Evolutionary conservation across 2,797 vertebrate genomes (phyloP), one percentile per base, ranked within the genome.

Genomic region (Gouania willdenowi): DNA sequence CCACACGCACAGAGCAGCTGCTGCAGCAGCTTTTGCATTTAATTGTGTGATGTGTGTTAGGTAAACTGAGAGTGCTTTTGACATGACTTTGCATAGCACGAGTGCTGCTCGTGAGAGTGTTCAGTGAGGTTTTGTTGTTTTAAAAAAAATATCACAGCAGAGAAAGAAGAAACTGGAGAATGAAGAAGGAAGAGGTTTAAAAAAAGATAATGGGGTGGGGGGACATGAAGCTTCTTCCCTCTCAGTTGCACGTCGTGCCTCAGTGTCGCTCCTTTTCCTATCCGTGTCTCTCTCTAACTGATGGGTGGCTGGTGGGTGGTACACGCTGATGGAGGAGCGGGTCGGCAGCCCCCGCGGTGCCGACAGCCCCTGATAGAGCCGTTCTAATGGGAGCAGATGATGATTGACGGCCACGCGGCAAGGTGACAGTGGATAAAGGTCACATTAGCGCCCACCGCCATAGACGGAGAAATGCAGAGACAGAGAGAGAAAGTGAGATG

Each of bases 351-450:
- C n/a, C 57, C 6, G 25, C 24, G 42, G 58, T 34, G 50, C 62
- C 62, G 79, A 79, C 77, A 72, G 65, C 48, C 54, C 58, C 69
- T 77, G 74, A 85, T 83, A 71, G 68, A 87, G 76, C 50, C 40
- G 51, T 80, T 70, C 52, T 78, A 82, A 84, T 75, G 65, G 71
- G 71, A 60, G 69, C 36, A 60, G 63, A 68, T 51, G 77, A 79
- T 85, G 83, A 88, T 67, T 84, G 87, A 83, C 80, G 50, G 69
- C 58, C 60, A 57, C 2, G n/a, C 30, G 32, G 63, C 14, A 23
- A 68, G 55, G 67, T 78, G 85, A 83, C 79, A 69, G 75, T 77
- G 66, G 69, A 49, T 70, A 81, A 86, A 87, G 79, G 83, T 85
- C 77, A 85, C 71, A 77, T 83, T 79, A 83, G 70, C 67, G 57